A percentile compares a stretch with the other conserved stretches of the same genome.
These are phyloP conservation scores for Solenopsis fugax DNA, from an alignment of 1,140 invertebrate genomes.

Conservation along the genomic window DNA sequence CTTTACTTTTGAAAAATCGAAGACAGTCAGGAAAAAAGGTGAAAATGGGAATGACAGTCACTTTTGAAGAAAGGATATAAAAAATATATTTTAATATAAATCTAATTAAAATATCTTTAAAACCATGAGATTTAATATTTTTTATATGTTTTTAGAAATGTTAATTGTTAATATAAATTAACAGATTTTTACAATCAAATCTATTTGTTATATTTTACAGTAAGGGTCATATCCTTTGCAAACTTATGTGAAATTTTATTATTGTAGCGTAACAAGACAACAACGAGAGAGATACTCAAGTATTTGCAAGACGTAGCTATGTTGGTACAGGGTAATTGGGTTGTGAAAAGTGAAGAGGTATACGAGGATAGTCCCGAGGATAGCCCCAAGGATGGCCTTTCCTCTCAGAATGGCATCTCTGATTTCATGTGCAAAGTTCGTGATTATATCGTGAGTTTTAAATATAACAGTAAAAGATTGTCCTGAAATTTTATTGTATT, in stretches of 20 bases:
- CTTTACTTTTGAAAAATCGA: slow-evolving; percentile 91
- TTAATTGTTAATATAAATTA: slow-evolving; percentile 28
- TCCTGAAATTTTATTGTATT: slow-evolving; percentile 6
- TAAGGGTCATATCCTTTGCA: no score
- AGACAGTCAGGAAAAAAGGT: slow-evolving; percentile 92
- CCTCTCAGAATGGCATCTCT: slow-evolving; percentile 90
- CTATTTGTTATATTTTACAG: no score
- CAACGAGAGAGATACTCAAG: no score
- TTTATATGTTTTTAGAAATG: background rate
- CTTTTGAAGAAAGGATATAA: no score
- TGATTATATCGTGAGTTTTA: slow-evolving; percentile 95
- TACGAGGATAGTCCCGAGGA: slow-evolving; percentile 83
- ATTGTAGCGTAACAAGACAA: no score
- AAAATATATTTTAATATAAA: background rate
- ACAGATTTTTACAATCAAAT: slow-evolving; percentile 73
- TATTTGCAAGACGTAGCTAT: slow-evolving; percentile 91
- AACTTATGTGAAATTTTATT: no score
- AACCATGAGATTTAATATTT: background rate
- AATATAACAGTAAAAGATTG: no score
- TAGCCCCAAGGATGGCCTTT: slow-evolving; percentile 89
- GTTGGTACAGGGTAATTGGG: slow-evolving; percentile 96
- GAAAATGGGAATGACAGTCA: no score
- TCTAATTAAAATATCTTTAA: background rate
- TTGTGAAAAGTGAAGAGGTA: slow-evolving; percentile 94
- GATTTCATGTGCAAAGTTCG: slow-evolving; percentile 93